Evolutionary conservation across 2,113 vertebrate genomes (phyloP), one percentile per base, ranked within the genome.

Genomic region (Cyprinus carpio): DNA sequence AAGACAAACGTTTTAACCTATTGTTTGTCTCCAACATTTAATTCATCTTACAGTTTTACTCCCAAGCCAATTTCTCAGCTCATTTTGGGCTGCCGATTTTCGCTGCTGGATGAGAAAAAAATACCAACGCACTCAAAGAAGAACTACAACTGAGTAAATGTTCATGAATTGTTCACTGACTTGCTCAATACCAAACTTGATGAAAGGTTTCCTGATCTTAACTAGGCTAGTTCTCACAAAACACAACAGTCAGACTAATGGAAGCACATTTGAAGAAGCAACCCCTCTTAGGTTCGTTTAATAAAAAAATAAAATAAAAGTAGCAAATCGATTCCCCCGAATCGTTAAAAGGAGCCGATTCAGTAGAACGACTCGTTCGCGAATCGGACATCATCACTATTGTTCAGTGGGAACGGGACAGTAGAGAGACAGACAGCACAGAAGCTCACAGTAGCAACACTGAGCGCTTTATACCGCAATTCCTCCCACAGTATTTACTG

Each of bases 331-430:
- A 13, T 23, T 82, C 29, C 2, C 6, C 11, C 0, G 20, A 71
- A n/a, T 56, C 3, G 23, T 40, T 58, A 23, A 37, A 82, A 72
- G 2, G 49, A 76, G 9, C 25, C 75, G 75, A 76, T 31, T 76
- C 75, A 54, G 29, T 4, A 31, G 31, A 40, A 51, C 49, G 20
- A 58, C 31, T 72, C 67, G 9, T 31, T 71, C 25, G 64, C 12
- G 65, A 82, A 27, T 83, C 81, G 81, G 49, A 83, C 67, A 40
- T 54, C 67, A 40, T 54, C 46, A 56, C 81, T 40, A 72, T 83
- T 74, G 81, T 83, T 83, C 67, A 25, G 29, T 58, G 81, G 56
- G 67, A 37, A 83, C 81, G 81, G 81, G 67, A 83, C 81, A 20
- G 67, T 18, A 56, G 67, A 72, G 60, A 67, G 16, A 4, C 81